Conservation (phyloP, 1,140 invertebrate species). For the Nasonia giraulti region DNA sequence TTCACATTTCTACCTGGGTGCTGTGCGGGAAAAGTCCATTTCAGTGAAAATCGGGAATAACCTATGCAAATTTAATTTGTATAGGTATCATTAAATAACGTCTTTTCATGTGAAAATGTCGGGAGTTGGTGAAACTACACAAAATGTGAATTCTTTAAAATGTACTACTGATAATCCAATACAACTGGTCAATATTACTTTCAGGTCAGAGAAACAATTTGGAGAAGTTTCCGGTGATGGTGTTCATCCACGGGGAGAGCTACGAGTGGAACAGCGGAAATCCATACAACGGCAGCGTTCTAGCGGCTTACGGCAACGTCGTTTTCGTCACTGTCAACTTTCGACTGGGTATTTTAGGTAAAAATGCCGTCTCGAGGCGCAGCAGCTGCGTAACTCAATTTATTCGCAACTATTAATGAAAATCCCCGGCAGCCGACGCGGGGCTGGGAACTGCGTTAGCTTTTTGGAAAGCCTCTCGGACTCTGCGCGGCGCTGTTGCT, state of each 20-base stretch:
- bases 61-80: too few relatives aligned
- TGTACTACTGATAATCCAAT: too few relatives aligned
- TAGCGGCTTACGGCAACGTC: conserved; percentile 91
- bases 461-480: neutral
- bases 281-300: conserved; percentile 90
- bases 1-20: too few relatives aligned
- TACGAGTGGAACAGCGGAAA: conserved; percentile 96
- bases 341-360: conserved; percentile 92
- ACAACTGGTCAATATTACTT: conserved; percentile 52
- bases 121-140: too few relatives aligned
- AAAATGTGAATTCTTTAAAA: too few relatives aligned
- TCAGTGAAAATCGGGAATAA: too few relatives aligned
- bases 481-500: neutral
- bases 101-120: too few relatives aligned
- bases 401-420: conserved; percentile 35
- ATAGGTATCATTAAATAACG: too few relatives aligned
- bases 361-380: neutral
- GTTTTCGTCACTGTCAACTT: conserved; percentile 96
- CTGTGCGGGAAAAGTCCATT: too few relatives aligned
- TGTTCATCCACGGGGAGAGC: conserved; percentile 94
- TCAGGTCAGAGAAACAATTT: conserved; percentile 72
- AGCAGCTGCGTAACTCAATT: conserved; percentile 14
- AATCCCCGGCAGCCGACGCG: neutral
- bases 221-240: conserved; percentile 84
- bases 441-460: neutral